These are phyloP conservation scores for Platysternon megacephalum DNA, from an alignment of 2,113 vertebrate genomes.

Conservation along the genomic window DNA sequence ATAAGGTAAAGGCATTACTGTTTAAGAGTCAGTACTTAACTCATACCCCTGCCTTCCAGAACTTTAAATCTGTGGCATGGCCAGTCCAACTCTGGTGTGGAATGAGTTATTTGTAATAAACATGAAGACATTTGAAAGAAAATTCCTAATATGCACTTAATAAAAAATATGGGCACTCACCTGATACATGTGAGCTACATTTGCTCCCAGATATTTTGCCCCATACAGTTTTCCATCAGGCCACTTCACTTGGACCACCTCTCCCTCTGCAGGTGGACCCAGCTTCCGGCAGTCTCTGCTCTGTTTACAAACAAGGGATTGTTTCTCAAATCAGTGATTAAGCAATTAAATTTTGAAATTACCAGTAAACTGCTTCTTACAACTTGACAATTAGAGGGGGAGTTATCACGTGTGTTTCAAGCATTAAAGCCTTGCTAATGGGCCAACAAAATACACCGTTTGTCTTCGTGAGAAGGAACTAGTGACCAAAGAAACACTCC, in stretches of 20 bases:
- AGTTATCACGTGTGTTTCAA: slow-evolving; percentile 57
- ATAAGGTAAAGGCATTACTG: background rate
- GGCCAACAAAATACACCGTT: background rate
- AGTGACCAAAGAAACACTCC: slow-evolving; percentile 47
- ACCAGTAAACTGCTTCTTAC: slow-evolving; percentile 39
- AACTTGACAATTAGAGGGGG: slow-evolving; percentile 50
- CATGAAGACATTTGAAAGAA: background rate
- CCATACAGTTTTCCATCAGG: slow-evolving; percentile 94
- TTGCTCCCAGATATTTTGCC: slow-evolving; percentile 94
- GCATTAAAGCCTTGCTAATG: slow-evolving; percentile 58
- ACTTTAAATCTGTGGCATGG: background rate
- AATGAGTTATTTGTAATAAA: background rate
- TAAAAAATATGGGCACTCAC: slow-evolving; percentile 74
- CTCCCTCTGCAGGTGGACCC: slow-evolving; percentile 92
- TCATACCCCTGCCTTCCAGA: background rate
- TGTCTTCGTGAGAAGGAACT: slow-evolving; percentile 52
- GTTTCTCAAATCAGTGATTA: slow-evolving; percentile 52
- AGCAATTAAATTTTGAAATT: slow-evolving; percentile 46
- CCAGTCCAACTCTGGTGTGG: background rate
- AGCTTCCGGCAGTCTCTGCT: slow-evolving; percentile 92
- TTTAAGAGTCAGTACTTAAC: background rate
- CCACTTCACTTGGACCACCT: slow-evolving; percentile 96
- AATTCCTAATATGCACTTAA: background rate
- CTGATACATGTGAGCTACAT: slow-evolving; percentile 92
- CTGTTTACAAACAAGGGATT: slow-evolving; percentile 72